These are phyloP conservation scores for Typhlichthys subterraneus DNA, from an alignment of 2,797 vertebrate genomes.

Conservation along the genomic window DNA sequence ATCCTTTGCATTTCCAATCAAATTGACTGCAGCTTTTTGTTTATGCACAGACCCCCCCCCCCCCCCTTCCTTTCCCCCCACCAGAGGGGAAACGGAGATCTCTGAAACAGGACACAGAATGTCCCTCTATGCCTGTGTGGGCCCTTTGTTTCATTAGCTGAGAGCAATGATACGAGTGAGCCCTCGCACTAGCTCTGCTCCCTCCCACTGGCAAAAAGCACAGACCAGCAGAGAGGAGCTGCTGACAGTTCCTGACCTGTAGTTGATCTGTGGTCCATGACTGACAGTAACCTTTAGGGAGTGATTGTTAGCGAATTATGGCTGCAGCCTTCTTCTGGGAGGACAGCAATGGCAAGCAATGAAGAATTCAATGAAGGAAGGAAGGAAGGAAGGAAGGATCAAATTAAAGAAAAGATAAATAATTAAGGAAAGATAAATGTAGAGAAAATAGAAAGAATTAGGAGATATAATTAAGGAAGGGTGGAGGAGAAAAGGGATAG, in stretches of 20 bases:
- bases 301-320: slow-evolving; percentile 63
- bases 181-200: background rate
- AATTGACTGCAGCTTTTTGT: too few relatives aligned
- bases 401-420: slow-evolving; percentile 1
- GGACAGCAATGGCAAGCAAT: slow-evolving; percentile 7
- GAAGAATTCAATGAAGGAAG: background rate
- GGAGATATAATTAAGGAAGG: background rate
- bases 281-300: slow-evolving; percentile 58
- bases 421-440: background rate
- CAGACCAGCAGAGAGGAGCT: slow-evolving; percentile 41
- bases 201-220: slow-evolving; percentile 16
- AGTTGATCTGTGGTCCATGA: slow-evolving; percentile 60
- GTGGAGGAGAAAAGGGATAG: background rate
- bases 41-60: too few relatives aligned
- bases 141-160: slow-evolving; percentile 25
- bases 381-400: background rate
- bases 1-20: too few relatives aligned
- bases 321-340: slow-evolving; percentile 28
- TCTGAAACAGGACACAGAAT: background rate
- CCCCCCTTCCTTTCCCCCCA: background rate
- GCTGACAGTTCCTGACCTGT: slow-evolving; percentile 56
- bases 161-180: slow-evolving; percentile 7
- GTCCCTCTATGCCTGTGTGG: background rate
- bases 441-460: background rate
- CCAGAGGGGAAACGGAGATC: slow-evolving; percentile 8